Evolutionary conservation across 1,140 invertebrate species (phyloP), one percentile per base, ranked within the genome.

Genomic region (Platorchestia sp.): DNA sequence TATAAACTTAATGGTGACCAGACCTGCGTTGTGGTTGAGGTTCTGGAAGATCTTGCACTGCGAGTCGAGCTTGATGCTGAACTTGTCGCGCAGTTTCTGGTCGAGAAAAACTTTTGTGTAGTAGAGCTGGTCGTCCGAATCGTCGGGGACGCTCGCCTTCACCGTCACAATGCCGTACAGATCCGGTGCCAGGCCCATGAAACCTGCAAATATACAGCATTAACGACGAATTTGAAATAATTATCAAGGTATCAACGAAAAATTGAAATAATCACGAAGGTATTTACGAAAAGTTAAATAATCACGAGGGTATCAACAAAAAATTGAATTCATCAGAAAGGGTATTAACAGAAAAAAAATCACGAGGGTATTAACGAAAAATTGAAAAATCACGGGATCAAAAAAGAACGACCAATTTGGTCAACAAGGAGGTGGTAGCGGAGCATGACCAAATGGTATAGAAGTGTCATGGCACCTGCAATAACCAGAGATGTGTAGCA

Each of bases 11-110:
- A 51, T 75, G 59, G 27, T 3, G 14, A 36, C 59, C 59, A 14
- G 97, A 99, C 98, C 98, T 95, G 98, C 97, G 96, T 98, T 98
- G 53, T 99, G 99, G 97, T 99, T 98, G 0, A 99, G 97, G 97
- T 99, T 99, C 97, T 99, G 99, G 97, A 99, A 99, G 96, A 99
- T 98, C 95, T 98, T 97, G 10, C 99, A 98, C 96, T 98, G 98
- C 95, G 98, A 98, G 97, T 99, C 99, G n/a, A 99, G 97, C 95
- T 98, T 98, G n/a, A 99, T 99, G 93, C 98, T 98, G 96, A 98
- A 97, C 95, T 98, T 98, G 89, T 98, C 97, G 96, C 99, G 97
- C 22, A 98, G 97, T 16, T 98, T 97, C 93, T 98, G 97, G 96
- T 99, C 97, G 0, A 99, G 97, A 97, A 98, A 99, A 0, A 98